phyloP scores from a whole-genome alignment of 2,113 vertebrate species.

The Cyprinodon tularosa region DNA sequence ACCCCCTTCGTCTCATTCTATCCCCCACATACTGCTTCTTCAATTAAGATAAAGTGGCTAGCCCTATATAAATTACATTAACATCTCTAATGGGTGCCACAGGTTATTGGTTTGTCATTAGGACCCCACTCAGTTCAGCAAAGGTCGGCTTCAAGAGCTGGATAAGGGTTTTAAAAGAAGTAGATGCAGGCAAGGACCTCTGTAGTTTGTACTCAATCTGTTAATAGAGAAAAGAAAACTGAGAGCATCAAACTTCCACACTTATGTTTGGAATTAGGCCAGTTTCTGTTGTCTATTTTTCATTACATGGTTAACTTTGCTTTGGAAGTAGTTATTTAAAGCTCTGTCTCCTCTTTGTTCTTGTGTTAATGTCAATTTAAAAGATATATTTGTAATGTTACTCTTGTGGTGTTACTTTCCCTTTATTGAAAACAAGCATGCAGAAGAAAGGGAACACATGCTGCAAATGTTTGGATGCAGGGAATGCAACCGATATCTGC shows the following conservation, averaged over 20 bases:
- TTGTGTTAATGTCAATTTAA: background rate
- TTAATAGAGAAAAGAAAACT: conserved; percentile 17
- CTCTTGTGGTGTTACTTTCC: no score
- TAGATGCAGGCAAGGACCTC: conserved; percentile 23
- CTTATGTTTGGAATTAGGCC: conserved; percentile 19
- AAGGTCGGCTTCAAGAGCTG: conserved; percentile 10
- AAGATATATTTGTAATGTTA: background rate
- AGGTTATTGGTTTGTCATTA: conserved; percentile 51
- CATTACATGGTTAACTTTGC: background rate
- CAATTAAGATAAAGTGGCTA: conserved; percentile 52
- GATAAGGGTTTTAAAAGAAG: conserved; percentile 31
- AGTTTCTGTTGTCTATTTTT: conserved; percentile 7
- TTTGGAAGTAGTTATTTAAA: background rate
- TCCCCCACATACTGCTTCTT: conserved; percentile 3
- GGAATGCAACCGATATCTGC: no score
- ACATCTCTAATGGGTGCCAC: conserved; percentile 28
- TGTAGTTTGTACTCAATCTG: conserved; percentile 16
- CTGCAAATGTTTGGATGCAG: no score
- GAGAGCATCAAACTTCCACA: conserved; percentile 43
- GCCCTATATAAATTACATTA: conserved; percentile 54
- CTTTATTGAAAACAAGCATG: no score
- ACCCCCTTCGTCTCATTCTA: background rate
- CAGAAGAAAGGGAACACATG: no score
- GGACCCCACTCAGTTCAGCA: conserved; percentile 8
- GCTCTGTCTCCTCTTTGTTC: background rate